Base-by-base conservation (phyloP, 2,113 vertebrate genomes). In the Oostethus manadensis region DNA sequence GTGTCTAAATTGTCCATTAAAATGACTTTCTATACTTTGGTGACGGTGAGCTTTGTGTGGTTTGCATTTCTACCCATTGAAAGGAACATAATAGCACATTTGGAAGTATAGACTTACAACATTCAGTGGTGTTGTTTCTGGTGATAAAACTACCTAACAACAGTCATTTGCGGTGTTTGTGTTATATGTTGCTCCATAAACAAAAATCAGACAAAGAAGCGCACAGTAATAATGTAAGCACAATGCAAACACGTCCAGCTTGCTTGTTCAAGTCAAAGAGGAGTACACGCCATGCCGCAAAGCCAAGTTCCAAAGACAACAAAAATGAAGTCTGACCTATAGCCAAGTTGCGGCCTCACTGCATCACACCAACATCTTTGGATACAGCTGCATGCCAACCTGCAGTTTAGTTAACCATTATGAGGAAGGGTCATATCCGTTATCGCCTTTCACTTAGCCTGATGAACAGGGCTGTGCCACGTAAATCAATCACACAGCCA, bases 391-490 rank as follows among this genome's bases (percentile, higher is more conserved):
- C 56, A 33, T 43, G 46, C 51, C 50, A 33, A 61, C 33, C 56
- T 21, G 58, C 54, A 61, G 57, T 60, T 8, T 10, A 64, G 82
- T 79, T 76, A 84, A 79, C 58, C 77, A 84, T 81, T 85, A 68
- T 74, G 59, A 45, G 50, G 43, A 51, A 40, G 66, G 56, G 35
- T 44, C 45, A 29, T 16, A 40, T 67, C 62, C 65, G 66, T 74
- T 66, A 60, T 53, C 35, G 69, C 77, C 79, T 68, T 74, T 76
- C 71, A 84, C 86, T 84, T 68, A 82, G 71, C 78, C 73, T 74
- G 81, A 85, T 86, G 77, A 84, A 68, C 69, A 66, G 43, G 38
- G 64, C 26, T 10, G 45, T 40, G 75, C 78, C 64, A 16, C 62
- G 51, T 70, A 70, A 80, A 77, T 84, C 74, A 69, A 74, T 80